Conservation (phyloP, 2,113 vertebrate genomes). For the Brienomyrus longianalis region DNA sequence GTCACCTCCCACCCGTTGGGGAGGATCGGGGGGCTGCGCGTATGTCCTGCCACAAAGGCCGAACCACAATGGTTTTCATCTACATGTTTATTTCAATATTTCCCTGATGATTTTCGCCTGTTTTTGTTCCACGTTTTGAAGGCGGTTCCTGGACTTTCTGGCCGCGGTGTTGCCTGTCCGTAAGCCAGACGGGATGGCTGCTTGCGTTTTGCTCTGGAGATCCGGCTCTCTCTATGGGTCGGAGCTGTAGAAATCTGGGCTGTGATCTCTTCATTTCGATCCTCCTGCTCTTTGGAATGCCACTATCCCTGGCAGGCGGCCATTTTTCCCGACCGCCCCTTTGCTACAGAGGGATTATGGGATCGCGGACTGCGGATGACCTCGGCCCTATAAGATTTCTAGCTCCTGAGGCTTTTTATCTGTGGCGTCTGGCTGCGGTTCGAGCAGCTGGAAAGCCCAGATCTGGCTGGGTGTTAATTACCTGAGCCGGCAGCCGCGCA, state of each 20-base stretch:
- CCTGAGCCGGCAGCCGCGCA: background rate
- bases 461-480: constrained; percentile 1
- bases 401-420: background rate
- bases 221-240: background rate
- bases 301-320: background rate
- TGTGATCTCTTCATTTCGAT: background rate
- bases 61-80: background rate
- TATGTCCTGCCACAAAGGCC: background rate
- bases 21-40: background rate
- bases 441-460: background rate
- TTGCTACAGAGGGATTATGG: background rate
- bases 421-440: background rate
- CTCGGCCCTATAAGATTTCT: background rate
- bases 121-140: background rate
- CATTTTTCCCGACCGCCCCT: too few species aligned
- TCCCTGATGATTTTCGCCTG: background rate
- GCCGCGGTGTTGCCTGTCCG: background rate
- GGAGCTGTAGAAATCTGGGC: background rate
- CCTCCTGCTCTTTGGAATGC: background rate
- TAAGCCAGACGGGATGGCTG: background rate
- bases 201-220: background rate
- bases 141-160: background rate
- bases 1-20: background rate
- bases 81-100: background rate
- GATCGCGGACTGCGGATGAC: constrained; percentile 1